Conservation (phyloP, 2,888 invertebrate species). For the Quadriops clusia region DNA sequence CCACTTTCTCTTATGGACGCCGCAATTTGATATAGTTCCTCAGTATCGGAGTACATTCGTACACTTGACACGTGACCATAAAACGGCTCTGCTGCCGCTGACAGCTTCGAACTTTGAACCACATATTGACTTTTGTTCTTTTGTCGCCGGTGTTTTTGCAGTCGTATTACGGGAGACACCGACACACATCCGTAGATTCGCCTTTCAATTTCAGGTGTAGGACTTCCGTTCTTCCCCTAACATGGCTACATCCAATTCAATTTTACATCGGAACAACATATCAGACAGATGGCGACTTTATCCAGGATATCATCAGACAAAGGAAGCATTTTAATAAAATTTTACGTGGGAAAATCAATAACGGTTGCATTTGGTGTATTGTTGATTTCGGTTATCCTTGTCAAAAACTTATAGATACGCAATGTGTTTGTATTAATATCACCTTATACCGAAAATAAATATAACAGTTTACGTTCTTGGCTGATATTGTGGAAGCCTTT, state of each 20-base stretch:
- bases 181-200: constrained; percentile 14
- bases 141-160: constrained; percentile 7
- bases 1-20: too few relatives aligned
- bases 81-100: not conserved
- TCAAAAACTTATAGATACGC: too few relatives aligned
- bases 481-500: constrained; percentile 6
- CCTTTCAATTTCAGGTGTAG: constrained; percentile 22
- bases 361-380: not conserved
- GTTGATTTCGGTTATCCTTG: constrained; percentile 1
- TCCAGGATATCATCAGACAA: constrained; percentile 14
- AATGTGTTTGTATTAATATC: too few relatives aligned
- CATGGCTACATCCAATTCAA: constrained; percentile 18
- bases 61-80: too few relatives aligned
- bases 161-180: constrained; percentile 11
- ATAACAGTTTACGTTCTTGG: constrained; percentile 5
- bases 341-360: constrained; percentile 9
- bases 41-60: too few relatives aligned
- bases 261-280: constrained; percentile 19
- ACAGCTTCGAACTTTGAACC: constrained; percentile 6
- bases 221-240: constrained; percentile 15
- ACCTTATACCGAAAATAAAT: constrained; percentile 8
- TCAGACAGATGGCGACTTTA: constrained; percentile 16
- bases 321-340: too few relatives aligned
- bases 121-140: constrained; percentile 8
- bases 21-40: too few relatives aligned